These are phyloP conservation scores for Carettochelys insculpta DNA, from an alignment of 2,113 vertebrate genomes.

Conservation along the genomic window DNA sequence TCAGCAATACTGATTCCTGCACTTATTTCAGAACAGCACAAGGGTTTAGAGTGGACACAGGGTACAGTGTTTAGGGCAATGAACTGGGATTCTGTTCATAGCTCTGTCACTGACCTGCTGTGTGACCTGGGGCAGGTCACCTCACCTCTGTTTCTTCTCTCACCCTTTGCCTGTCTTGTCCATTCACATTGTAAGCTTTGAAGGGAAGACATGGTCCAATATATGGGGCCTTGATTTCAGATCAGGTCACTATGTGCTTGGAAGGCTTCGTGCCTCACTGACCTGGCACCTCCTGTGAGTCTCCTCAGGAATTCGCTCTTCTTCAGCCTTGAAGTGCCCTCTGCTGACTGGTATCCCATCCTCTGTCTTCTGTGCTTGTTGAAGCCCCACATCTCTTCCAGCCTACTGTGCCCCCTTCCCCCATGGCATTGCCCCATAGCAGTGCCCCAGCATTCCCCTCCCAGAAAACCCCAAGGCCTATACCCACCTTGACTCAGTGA, in stretches of 20 bases:
- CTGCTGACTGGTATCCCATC: no score
- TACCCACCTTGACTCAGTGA: no score
- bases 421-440: no score
- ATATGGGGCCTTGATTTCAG: neutral
- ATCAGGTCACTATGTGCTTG: neutral
- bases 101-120: neutral
- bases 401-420: no score
- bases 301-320: no score
- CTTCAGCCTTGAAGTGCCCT: no score
- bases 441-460: no score
- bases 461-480: no score
- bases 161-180: neutral
- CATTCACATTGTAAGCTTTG: fast-evolving
- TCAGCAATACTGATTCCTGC: neutral
- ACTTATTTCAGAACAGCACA: neutral
- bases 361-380: no score
- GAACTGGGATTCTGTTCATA: neutral
- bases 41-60: neutral
- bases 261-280: no score
- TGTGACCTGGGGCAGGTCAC: neutral
- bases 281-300: no score
- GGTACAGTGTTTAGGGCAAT: neutral
- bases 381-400: no score
- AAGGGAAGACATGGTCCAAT: neutral
- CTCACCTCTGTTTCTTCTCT: neutral